Base-by-base conservation (phyloP, 2,113 vertebrate species). In the Calyptommatus sinebrachiatus region DNA sequence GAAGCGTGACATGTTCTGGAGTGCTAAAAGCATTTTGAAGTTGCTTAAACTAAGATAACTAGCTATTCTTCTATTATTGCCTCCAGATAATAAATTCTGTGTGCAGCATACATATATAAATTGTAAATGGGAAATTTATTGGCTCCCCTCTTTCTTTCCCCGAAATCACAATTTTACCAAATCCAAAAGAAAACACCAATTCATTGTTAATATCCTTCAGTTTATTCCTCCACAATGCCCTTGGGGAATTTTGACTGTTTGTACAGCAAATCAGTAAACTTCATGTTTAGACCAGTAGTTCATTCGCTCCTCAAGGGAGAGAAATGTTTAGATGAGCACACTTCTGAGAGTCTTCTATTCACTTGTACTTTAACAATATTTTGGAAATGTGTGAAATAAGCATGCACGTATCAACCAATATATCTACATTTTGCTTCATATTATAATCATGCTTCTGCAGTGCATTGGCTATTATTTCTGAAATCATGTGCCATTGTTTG, bases 11-110 rank as follows among this genome's bases (percentile, higher is more conserved):
- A 12, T 35, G 3, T 68, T 63, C 79, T 62, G 66, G 2, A 72
- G 18, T 61, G 68, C 81, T 76, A 26, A 57, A 76, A 85, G 53
- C 5, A 5, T 76, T 73, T 65, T 50, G 35, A 57, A 53, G 5
- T 77, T 81, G 71, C 57, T 78, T 69, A 82, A 89, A 67, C 21
- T 1, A 84, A 74, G 28, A 53, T 69, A 70, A 63, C 76, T 61
- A 73, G 0, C 46, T 78, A 29, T 8, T 31, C 61, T 76, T 73
- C 41, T 21, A 76, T 50, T 76, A 76, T 21, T 81, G 16, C 1
- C 60, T 48, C 24, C 28, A 57, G 70, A 70, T 14, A 76, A 73
- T 5, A 86, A 48, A 31, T 20, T 74, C 1, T 65, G 21, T 62
- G 41, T 62, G 35, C 21, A 53, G 50, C 26, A 29, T 61, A 71